phyloP scores from a whole-genome alignment of 2,113 vertebrate species.

The Sylvia atricapilla region DNA sequence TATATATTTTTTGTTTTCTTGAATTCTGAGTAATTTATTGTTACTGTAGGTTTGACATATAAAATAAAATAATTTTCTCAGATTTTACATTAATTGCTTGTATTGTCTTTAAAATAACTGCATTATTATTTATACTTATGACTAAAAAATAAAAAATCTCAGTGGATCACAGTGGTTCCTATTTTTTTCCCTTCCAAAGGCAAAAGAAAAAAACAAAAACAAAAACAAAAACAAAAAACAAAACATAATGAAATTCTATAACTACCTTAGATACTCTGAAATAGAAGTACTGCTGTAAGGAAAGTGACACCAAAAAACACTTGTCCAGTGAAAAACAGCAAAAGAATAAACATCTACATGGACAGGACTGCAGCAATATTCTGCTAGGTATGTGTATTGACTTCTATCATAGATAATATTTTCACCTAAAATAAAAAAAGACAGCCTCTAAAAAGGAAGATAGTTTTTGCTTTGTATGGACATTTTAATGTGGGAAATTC shows the following conservation, averaged over 20 bases:
- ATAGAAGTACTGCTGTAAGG: background rate
- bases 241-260: background rate
- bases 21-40: background rate
- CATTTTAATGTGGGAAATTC: background rate
- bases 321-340: background rate
- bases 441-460: background rate
- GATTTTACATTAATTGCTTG: background rate
- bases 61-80: background rate
- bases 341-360: background rate
- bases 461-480: background rate
- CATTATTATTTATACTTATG: background rate
- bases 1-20: background rate
- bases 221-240: background rate
- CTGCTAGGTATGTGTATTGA: background rate
- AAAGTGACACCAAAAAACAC: background rate
- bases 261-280: background rate
- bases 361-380: background rate
- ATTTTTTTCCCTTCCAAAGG: background rate
- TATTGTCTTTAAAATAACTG: background rate
- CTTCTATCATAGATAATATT: background rate
- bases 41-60: background rate
- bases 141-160: background rate
- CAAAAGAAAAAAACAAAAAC: background rate
- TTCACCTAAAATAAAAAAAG: background rate
- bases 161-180: background rate